These are phyloP conservation scores for Mesembrinibis cayennensis DNA, from an alignment of 2,113 vertebrate species.

Conservation along the genomic window DNA sequence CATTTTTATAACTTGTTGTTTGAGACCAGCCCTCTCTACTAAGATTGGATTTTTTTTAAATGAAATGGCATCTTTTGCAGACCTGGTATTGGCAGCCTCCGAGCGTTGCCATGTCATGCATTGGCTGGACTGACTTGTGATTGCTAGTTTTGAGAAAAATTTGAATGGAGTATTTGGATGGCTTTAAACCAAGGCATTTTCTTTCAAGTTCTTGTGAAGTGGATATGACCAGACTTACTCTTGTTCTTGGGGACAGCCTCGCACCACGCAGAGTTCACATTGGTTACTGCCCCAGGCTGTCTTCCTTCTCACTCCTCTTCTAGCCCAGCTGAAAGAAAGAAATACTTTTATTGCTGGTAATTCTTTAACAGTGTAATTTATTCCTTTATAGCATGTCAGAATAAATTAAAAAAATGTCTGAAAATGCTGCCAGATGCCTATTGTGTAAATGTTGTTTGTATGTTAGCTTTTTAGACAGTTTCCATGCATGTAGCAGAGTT, in stretches of 20 bases:
- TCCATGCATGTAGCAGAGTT: conserved; percentile 49
- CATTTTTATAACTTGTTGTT: conserved; percentile 71
- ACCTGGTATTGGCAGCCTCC: conserved; percentile 39
- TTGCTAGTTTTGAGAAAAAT: conserved; percentile 46
- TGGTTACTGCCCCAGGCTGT: conserved; percentile 63
- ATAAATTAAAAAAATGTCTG: conserved; percentile 85
- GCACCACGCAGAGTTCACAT: conserved; percentile 49
- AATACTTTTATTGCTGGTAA: conserved; percentile 78
- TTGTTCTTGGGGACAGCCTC: conserved; percentile 60
- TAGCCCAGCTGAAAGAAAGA: conserved; percentile 79
- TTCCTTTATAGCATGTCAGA: conserved; percentile 88
- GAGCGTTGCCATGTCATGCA: conserved; percentile 31
- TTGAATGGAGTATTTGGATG: conserved; percentile 71
- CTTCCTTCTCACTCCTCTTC: conserved; percentile 68
- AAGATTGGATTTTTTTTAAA: conserved; percentile 49
- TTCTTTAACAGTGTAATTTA: conserved; percentile 88
- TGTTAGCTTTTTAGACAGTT: conserved; percentile 54
- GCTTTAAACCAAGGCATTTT: conserved; percentile 73
- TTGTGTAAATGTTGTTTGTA: conserved; percentile 80
- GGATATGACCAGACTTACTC: conserved; percentile 65
- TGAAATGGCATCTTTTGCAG: conserved; percentile 62
- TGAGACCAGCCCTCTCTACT: conserved; percentile 67
- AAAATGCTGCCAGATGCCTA: conserved; percentile 81
- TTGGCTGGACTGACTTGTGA: conserved; percentile 67
- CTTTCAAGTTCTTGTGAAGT: conserved; percentile 77